Evolutionary conservation across 2,888 invertebrate species (phyloP).

Genomic region (Argyra leucocephala): DNA sequence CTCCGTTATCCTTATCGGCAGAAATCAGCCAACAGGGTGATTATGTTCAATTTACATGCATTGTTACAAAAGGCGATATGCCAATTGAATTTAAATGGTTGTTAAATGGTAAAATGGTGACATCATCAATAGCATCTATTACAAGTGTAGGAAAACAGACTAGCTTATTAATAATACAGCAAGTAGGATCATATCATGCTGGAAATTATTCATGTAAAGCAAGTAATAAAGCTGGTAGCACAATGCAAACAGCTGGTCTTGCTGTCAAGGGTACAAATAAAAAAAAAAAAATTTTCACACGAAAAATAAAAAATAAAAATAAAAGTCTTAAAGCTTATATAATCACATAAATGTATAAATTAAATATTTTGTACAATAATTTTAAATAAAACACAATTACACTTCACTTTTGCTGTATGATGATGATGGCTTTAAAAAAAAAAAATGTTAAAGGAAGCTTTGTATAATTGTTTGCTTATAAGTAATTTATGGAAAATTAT

Average conservation of each 20-base stretch:
- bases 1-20: slow-evolving; percentile 36
- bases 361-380: not conserved
- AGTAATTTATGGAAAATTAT: too few species aligned
- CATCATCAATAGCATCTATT: slow-evolving; percentile 31
- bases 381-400: not conserved
- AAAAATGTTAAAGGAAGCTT: too few species aligned
- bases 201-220: slow-evolving; percentile 53
- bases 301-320: too few species aligned
- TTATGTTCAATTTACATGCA: slow-evolving; percentile 72
- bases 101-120: slow-evolving; percentile 29
- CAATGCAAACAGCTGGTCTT: slow-evolving; percentile 46
- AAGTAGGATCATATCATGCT: slow-evolving; percentile 52
- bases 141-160: slow-evolving; percentile 39
- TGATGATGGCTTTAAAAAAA: not conserved
- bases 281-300: too few species aligned
- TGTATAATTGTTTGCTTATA: too few species aligned
- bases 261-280: slow-evolving; percentile 51
- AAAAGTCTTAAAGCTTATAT: not conserved
- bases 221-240: slow-evolving; percentile 49
- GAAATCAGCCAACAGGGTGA: slow-evolving; percentile 49
- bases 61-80: slow-evolving; percentile 64
- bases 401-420: not conserved
- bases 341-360: not conserved
- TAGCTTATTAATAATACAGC: slow-evolving; percentile 53
- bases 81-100: slow-evolving; percentile 57